Evolutionary conservation across 2,888 invertebrate species (phyloP).

Genomic region (Trichogramma dendrolimi): DNA sequence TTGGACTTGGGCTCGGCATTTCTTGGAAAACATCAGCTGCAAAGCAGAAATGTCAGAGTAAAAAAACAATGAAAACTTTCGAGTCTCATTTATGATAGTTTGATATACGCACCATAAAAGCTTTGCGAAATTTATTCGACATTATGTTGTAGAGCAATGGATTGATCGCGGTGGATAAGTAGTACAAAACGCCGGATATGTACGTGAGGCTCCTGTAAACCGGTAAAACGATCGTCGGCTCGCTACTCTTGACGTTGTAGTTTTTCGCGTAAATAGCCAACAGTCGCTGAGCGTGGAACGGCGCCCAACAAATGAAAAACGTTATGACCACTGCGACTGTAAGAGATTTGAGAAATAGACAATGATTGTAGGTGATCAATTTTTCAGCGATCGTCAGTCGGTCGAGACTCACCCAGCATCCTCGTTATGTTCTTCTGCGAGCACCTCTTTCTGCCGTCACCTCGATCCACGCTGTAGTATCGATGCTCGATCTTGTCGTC

Average conservation of each 20-base stretch:
- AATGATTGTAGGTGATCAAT: not conserved
- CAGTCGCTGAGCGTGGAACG: conserved; percentile 87
- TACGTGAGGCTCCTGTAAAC: conserved; percentile 58
- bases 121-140: conserved; percentile 68
- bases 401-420: conserved; percentile 68
- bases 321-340: conserved; percentile 83
- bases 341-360: conserved; percentile 29
- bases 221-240: conserved; percentile 52
- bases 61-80: no score
- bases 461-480: conserved; percentile 52
- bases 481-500: conserved; percentile 57
- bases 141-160: conserved; percentile 68
- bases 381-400: not conserved
- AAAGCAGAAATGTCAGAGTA: no score
- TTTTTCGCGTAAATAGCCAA: conserved; percentile 69
- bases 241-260: conserved; percentile 40
- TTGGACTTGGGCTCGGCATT: no score
- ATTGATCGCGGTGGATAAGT: conserved; percentile 67
- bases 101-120: conserved; percentile 58
- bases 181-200: conserved; percentile 65
- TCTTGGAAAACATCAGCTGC: no score
- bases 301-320: conserved; percentile 80
- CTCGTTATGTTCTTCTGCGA: conserved; percentile 64
- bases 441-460: conserved; percentile 53
- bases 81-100: no score